A percentile compares a stretch with the other conserved stretches of the same genome.
Evolutionary conservation across 2,888 invertebrate species (phyloP).

Genomic region (Spisula solida): DNA sequence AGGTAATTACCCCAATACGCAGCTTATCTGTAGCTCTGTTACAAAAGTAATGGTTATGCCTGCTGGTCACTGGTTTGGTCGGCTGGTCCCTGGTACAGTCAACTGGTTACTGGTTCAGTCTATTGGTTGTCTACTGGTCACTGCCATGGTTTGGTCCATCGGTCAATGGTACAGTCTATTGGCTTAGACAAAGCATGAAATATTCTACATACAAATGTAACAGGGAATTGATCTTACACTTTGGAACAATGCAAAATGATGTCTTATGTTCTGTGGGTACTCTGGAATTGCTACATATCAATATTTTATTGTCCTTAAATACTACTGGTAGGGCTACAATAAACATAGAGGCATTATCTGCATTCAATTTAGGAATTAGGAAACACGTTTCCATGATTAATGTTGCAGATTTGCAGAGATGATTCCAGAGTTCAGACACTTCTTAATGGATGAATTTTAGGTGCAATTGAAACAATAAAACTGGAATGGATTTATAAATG

Average conservation of each 20-base stretch:
- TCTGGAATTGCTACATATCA: background rate
- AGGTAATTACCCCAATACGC: too few species aligned
- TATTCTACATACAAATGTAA: background rate
- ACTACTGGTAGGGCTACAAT: conserved; percentile 3
- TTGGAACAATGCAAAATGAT: background rate
- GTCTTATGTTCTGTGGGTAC: conserved; percentile 29
- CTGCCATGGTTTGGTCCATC: too few species aligned
- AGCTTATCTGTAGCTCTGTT: too few species aligned
- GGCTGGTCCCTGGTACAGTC: too few species aligned
- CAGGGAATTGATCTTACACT: background rate
- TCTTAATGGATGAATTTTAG: too few species aligned
- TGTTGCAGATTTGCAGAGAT: background rate
- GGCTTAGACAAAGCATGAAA: background rate
- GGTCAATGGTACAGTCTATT: too few species aligned
- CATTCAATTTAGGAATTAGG: conserved; percentile 26
- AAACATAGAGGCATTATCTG: conserved; percentile 15
- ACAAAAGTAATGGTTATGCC: too few species aligned
- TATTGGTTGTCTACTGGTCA: too few species aligned
- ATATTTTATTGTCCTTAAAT: conserved; percentile 24
- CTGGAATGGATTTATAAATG: too few species aligned
- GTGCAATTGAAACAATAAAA: too few species aligned
- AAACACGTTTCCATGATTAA: conserved; percentile 23
- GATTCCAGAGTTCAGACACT: background rate
- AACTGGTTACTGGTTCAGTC: too few species aligned
- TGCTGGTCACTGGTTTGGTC: too few species aligned